These are phyloP conservation scores for Menidia menidia DNA, from an alignment of 2,797 vertebrate genomes.

Conservation along the genomic window DNA sequence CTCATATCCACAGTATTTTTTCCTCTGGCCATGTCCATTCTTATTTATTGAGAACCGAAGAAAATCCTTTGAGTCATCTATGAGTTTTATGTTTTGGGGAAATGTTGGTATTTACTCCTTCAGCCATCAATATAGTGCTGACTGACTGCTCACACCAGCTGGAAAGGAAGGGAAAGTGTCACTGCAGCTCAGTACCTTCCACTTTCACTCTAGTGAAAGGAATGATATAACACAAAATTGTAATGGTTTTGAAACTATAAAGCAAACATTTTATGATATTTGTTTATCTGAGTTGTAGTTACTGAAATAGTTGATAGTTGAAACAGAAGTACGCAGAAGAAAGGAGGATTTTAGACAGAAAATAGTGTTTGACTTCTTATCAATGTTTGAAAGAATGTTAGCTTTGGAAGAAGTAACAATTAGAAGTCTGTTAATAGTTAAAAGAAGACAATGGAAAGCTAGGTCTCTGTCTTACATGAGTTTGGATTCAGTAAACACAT, in stretches of 20 bases:
- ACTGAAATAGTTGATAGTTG: background rate
- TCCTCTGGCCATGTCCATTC: no score
- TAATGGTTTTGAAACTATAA: background rate
- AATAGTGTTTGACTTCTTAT: slow-evolving; percentile 8
- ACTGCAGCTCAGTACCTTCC: background rate
- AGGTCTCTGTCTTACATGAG: slow-evolving; percentile 17
- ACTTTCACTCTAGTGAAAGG: background rate
- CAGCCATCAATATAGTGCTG: background rate
- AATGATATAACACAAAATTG: background rate
- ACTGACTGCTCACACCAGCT: background rate
- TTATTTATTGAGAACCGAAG: no score
- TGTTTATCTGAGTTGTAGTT: no score
- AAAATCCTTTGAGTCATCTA: no score
- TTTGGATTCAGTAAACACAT: slow-evolving; percentile 31
- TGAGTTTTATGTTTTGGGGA: background rate
- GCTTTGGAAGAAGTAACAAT: background rate
- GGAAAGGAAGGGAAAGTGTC: background rate
- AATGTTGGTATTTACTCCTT: background rate
- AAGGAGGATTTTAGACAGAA: slow-evolving; percentile 35
- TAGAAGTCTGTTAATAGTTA: background rate
- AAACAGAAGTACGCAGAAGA: slow-evolving; percentile 20
- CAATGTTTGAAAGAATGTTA: slow-evolving; percentile 12
- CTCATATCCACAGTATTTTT: no score
- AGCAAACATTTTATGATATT: background rate
- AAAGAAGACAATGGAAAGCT: slow-evolving; percentile 22